Base-by-base conservation (phyloP, 2,888 invertebrate genomes). In the Drosophila histrio region DNA sequence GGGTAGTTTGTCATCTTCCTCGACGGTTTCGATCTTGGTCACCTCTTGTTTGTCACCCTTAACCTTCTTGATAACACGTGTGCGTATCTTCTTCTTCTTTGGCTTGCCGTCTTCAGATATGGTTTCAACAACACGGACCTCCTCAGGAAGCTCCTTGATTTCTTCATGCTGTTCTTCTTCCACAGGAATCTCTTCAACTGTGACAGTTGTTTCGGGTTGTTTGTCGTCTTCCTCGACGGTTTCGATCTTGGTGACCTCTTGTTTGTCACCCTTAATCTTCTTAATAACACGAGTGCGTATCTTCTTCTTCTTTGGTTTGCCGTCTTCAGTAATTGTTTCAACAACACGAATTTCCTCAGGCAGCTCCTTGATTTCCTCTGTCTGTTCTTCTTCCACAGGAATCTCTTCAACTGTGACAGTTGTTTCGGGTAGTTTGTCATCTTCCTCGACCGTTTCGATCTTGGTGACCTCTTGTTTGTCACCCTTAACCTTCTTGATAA, bases 1-100 rank as follows among this genome's bases (percentile, higher is more conserved):
- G 26, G 62, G 54, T 15, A 32, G 52, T 13, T 69, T 65, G 65
- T 57, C 69, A 57, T 64, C 69, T 13, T 61, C 61, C 24, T 61
- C 54, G 9, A 69, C 36, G 1, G 60, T 61, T 61, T 69, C 69
- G 41, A 69, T 61, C 32, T 54, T 61, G 19, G 61, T 61, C 24
- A 61, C 54, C 21, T 61, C 61, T 61, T 61, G 61, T 7, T 46
- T 61, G 32, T 68, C 71, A n/a, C 71, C 71, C 69, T 69, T 72
- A 22, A 72, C 57, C 64, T 72, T 72, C 44, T 72, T 72, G 41
- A 72, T 68, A 0, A 72, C 61, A 2, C 71, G 68, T 13, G 60
- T 60, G 44, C 60, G 60, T 0, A 60, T 60, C 60, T 60, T 60
- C 53, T 44, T 60, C 43, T 60, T 60, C 38, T 46, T 60, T 0